A percentile compares a stretch with the other conserved stretches of the same genome.
phyloP scores from a whole-genome alignment of 2,888 invertebrate species.

The Apeira syringaria region DNA sequence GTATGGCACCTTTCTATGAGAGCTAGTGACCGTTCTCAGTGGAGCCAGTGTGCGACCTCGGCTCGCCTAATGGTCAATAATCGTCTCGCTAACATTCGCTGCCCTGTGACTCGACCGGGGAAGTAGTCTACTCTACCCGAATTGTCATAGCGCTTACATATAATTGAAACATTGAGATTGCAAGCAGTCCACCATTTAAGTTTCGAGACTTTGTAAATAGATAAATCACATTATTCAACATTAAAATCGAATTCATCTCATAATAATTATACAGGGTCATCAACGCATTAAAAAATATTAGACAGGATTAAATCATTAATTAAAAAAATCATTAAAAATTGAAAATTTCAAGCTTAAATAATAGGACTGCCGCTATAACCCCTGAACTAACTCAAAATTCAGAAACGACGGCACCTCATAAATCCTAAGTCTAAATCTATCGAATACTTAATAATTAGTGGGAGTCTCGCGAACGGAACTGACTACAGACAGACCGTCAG shows the following conservation, averaged over 20 bases:
- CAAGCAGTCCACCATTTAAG: conserved; percentile 66
- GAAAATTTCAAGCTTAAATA: conserved; percentile 44
- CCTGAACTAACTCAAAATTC: conserved; percentile 80
- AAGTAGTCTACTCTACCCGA: conserved; percentile 70
- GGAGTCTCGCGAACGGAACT: conserved; percentile 62
- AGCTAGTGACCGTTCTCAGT: too few species aligned
- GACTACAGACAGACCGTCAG: conserved; percentile 32
- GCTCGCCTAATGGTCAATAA: too few species aligned
- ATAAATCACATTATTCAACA: conserved; percentile 32
- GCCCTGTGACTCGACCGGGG: conserved; percentile 69
- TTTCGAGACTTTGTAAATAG: conserved; percentile 24
- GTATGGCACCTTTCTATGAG: too few species aligned
- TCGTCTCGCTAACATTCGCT: conserved; percentile 41
- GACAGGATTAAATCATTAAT: conserved; percentile 50
- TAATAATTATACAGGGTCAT: conserved; percentile 31
- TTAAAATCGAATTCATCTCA: conserved; percentile 45
- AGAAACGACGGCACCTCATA: conserved; percentile 74
- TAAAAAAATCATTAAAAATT: conserved; percentile 38
- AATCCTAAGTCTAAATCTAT: conserved; percentile 69
- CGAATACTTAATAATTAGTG: conserved; percentile 74
- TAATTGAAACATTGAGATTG: conserved; percentile 62
- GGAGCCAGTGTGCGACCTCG: too few species aligned
- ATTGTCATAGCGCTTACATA: conserved; percentile 65
- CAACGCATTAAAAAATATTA: conserved; percentile 43
- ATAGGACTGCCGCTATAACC: conserved; percentile 64